Percentiles rank a stretch among this genome's conserved stretches.
These are phyloP conservation scores for Tachina lurida DNA, from an alignment of 2,888 invertebrate species.

Conservation along the genomic window DNA sequence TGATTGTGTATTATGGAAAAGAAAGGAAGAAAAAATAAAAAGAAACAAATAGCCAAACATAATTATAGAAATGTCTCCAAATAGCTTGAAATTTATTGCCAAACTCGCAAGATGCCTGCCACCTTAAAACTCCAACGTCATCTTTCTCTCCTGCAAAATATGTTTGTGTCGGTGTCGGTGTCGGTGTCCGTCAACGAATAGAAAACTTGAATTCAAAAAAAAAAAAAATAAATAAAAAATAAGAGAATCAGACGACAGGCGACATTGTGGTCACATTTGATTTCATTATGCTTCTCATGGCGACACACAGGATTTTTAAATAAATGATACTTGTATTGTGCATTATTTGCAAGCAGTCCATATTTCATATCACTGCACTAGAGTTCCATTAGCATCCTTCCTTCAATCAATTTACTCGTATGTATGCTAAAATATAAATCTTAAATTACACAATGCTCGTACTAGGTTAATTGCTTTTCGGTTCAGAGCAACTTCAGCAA, in stretches of 20 bases:
- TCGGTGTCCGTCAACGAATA: not conserved
- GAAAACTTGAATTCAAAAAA: constrained; percentile 11
- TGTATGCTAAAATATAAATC: constrained; percentile 24
- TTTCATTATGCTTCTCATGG: constrained; percentile 45
- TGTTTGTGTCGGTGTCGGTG: not conserved
- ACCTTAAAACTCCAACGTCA: constrained; percentile 36
- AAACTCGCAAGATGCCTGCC: constrained; percentile 42
- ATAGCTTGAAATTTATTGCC: constrained; percentile 47
- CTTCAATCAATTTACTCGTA: constrained; percentile 28
- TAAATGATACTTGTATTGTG: constrained; percentile 45
- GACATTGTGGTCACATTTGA: constrained; percentile 52
- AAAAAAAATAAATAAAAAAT: not conserved
- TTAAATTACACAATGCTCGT: not conserved
- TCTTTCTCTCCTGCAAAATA: constrained; percentile 33
- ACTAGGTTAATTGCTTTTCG: constrained; percentile 42
- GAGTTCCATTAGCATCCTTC: constrained; percentile 32
- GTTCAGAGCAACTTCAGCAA: not conserved
- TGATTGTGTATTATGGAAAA: not conserved
- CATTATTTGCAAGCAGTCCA: constrained; percentile 6
- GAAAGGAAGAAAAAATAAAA: too few species aligned
- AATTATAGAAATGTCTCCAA: constrained; percentile 52
- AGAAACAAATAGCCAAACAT: not conserved
- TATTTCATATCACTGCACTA: constrained; percentile 20
- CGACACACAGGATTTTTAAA: constrained; percentile 57
- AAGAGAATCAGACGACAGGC: constrained; percentile 38